Conservation (phyloP, 1,140 invertebrate genomes). For the Rhizoglyphus robini region DNA sequence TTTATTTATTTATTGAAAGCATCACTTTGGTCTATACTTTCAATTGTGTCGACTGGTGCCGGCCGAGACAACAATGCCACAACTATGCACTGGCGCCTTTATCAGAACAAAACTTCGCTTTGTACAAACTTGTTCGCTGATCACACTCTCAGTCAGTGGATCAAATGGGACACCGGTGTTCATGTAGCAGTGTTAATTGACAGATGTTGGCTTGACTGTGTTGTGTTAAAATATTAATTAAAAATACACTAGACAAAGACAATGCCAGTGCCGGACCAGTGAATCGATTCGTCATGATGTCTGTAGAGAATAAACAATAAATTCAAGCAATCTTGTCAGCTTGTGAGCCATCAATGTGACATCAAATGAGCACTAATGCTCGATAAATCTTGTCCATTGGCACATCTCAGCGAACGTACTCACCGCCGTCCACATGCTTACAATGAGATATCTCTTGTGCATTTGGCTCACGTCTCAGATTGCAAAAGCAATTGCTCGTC, state of each 20-base stretch:
- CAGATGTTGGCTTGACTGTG: background rate
- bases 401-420: background rate
- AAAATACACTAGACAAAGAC: background rate
- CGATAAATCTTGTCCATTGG: background rate
- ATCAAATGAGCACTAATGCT: slow-evolving; percentile 2
- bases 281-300: background rate
- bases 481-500: background rate
- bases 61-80: too few relatives aligned
- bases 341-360: background rate
- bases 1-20: too few relatives aligned
- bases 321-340: background rate
- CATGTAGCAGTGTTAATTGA: too few relatives aligned
- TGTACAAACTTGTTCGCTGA: too few relatives aligned
- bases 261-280: background rate
- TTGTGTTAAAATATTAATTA: slow-evolving; percentile 3
- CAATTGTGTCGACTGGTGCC: too few relatives aligned
- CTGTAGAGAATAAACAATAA: background rate
- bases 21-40: too few relatives aligned
- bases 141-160: too few relatives aligned
- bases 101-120: too few relatives aligned
- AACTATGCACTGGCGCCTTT: too few relatives aligned
- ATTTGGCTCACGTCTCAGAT: slow-evolving; percentile 6
- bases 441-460: background rate
- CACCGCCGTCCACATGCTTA: background rate
- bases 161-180: too few relatives aligned